Evolutionary conservation across 2,888 invertebrate genomes (phyloP), one percentile per base, ranked within the genome.

Genomic region (Salticus scenicus): DNA sequence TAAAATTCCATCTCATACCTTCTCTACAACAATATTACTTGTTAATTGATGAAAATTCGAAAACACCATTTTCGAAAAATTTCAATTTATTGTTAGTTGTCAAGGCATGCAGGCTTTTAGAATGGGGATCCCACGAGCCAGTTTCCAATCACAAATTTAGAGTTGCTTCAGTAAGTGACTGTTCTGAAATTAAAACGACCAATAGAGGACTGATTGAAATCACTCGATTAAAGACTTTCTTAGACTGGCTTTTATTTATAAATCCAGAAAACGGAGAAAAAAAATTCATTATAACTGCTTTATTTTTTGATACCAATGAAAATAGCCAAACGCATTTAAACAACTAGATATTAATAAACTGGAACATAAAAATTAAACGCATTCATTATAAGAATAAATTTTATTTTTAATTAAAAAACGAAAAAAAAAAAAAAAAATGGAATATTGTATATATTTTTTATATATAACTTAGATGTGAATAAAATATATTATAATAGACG

Each of bases 221-320:
- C 0, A 37, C 51, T 17, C 57, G 78, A 0, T n/a, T 78, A 28
- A 37, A 57, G 27, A 28, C 57, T 20, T 70, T 78, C 17, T 57
- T 30, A 37, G 78, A 78, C 30, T 78, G 78, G 78, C 57, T 71
- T 2, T 8, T 78, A n/a, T 51, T 78, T 37, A 17, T 78, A 14
- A 63, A 70, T 63, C 70, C 78, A 1, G 24, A 27, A 41, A 10
- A 33, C 27, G 51, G 27, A 12, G 70, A 78, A 10, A 78, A 78
- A 57, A 37, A 20, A 28, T 27, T 31, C 20, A 4, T 78, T 33
- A 2, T 78, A 4, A 41, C 78, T 63, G 27, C 63, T 5, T 20
- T 78, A n/a, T 78, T 63, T 27, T 70, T 76, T 37, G 41, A 70
- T 10, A 63, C 66, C 0, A 1, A 1, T 5, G 33, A 14, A 30